Evolutionary conservation across 2,888 invertebrate genomes (phyloP).

Genomic region (Syrphus vitripennis): DNA sequence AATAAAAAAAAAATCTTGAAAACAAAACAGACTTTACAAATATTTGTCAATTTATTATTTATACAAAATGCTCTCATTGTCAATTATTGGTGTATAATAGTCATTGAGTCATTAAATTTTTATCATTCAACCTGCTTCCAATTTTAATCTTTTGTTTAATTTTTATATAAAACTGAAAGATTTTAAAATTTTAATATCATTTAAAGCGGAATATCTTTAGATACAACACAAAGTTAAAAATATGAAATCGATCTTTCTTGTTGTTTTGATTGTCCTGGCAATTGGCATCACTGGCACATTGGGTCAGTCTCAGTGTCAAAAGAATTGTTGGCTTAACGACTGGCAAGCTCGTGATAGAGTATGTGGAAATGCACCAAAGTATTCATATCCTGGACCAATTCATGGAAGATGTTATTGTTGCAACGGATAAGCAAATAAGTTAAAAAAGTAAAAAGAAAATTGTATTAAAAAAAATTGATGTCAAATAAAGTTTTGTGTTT

Average conservation of each 20-base stretch:
- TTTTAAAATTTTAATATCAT: not conserved
- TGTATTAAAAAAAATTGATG: too few species aligned
- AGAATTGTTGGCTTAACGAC: conserved; percentile 6
- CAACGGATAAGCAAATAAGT: not conserved
- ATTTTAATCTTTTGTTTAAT: not conserved
- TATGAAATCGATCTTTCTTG: not conserved
- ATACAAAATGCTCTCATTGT: not conserved
- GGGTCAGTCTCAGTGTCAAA: conserved; percentile 8
- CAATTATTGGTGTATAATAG: not conserved
- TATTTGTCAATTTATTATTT: not conserved
- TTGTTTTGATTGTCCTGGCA: not conserved
- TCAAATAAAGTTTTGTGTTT: too few species aligned
- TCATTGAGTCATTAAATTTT: not conserved
- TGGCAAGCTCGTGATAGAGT: not conserved
- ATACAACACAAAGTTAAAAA: not conserved
- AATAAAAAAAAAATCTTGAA: too few species aligned
- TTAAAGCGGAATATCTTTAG: not conserved
- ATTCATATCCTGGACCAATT: conserved; percentile 14
- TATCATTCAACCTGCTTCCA: not conserved
- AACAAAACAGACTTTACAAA: too few species aligned
- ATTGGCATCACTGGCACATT: not conserved
- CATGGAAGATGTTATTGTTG: conserved; percentile 18
- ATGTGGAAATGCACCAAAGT: conserved; percentile 2
- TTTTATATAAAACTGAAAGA: not conserved
- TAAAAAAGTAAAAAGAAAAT: too few species aligned